Base-by-base conservation (phyloP, 2,113 vertebrate species). In the Leptobrachium leishanense region DNA sequence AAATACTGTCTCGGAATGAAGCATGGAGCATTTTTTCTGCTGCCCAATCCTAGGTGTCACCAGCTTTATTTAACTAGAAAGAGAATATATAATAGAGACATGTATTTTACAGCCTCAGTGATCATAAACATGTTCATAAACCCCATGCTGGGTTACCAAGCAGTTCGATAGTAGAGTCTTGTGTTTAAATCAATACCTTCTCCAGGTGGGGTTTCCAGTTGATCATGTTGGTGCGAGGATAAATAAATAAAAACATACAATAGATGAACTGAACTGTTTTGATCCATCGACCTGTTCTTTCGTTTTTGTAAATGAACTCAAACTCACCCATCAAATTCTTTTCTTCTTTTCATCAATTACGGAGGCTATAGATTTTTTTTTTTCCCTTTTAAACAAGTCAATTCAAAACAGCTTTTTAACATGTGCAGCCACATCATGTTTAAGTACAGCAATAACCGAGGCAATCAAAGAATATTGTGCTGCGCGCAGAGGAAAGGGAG, bases 401-500 rank as follows among this genome's bases (percentile, higher is more conserved):
- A 72, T 72, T 72, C 13, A 53, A 54, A 72, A 66, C 44, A 42
- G 68, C 68, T 42, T 64, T 46, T 63, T 72, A 72, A 43, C 76
- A 78, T 41, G 68, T 65, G 46, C 15, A 54, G 76, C 68, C 68
- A 31, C 59, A 54, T 41, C n/a, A 41, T 39, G 11, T 11, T 53
- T 53, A 54, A 79, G 69, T 63, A 77, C n/a, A 15, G 67, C 69
- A 53, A 73, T 72, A 72, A 77, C 50, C 43, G 69, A 54, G 20
- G 69, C 77, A 79, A 79, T 79, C 77, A 79, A 40, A 66, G 70
- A 67, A 79, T 50, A 72, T 66, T 55, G 69, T 66, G 15, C 77
- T 43, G n/a, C 55, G 20, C 42, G 43, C 15, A 5, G 6, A 13
- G 68, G 8, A 20, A 9, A 59, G 55, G 13, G 13, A 59, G 13